Conservation (phyloP, 1,140 invertebrate species). For the Scylla paramamosain region DNA sequence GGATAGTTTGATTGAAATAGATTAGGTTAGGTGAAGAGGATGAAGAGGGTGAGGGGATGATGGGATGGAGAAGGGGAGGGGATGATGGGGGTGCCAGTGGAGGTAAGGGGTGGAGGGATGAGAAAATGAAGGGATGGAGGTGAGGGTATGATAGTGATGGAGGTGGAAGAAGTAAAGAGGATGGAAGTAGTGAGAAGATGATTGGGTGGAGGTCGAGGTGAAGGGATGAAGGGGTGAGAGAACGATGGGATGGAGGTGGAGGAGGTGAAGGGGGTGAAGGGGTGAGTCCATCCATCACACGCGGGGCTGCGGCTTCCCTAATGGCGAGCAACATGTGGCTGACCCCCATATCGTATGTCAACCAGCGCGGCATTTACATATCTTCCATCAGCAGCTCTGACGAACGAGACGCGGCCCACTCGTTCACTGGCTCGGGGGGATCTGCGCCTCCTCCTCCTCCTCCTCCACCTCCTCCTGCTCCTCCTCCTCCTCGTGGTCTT, state of each 20-base stretch:
- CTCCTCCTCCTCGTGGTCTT: not conserved
- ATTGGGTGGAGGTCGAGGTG: too few relatives aligned
- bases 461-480: not conserved
- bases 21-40: too few relatives aligned
- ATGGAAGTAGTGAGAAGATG: too few relatives aligned
- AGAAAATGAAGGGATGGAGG: too few relatives aligned
- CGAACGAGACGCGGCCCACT: not conserved
- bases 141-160: too few relatives aligned
- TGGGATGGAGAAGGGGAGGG: not conserved
- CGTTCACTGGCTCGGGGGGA: not conserved
- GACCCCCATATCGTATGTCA: not conserved
- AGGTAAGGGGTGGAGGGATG: not conserved
- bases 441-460: not conserved
- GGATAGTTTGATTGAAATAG: too few relatives aligned
- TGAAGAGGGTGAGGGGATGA: too few relatives aligned
- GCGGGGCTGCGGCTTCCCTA: not conserved
- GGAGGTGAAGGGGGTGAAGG: not conserved
- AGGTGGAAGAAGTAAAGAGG: too few relatives aligned
- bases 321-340: not conserved
- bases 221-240: too few relatives aligned
- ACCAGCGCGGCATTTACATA: not conserved
- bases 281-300: too few relatives aligned
- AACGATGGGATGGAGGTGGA: too few relatives aligned
- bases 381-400: not conserved
- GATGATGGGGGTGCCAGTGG: not conserved